A percentile compares a stretch with the other conserved stretches of the same genome.
These are phyloP conservation scores for Neomonachus schauinslandi DNA, from an alignment of 2,113 vertebrate genomes.

Conservation along the genomic window DNA sequence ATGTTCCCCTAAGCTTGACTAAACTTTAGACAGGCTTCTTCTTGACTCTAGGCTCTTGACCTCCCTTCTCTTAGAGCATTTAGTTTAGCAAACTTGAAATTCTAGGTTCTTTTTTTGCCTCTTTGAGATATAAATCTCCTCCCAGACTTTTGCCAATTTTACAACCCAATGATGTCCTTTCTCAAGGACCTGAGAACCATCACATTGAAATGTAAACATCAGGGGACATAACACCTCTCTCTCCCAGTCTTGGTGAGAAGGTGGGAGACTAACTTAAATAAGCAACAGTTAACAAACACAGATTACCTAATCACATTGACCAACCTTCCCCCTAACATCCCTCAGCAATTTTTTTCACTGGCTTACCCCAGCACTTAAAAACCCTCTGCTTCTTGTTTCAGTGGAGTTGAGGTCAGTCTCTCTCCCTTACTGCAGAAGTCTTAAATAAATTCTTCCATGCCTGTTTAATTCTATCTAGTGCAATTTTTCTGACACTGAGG, in stretches of 20 bases:
- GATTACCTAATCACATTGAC: background rate
- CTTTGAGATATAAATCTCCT: background rate
- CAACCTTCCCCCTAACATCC: background rate
- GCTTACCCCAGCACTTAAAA: background rate
- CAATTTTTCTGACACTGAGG: background rate
- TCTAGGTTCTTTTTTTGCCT: constrained; percentile 7
- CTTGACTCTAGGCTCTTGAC: background rate
- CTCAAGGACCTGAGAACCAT: background rate
- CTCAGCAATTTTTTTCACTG: background rate
- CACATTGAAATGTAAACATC: background rate
- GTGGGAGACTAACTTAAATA: background rate
- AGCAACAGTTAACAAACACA: background rate
- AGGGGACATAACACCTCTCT: background rate
- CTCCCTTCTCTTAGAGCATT: background rate
- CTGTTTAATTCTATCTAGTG: background rate
- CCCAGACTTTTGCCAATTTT: background rate
- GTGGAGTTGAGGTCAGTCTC: background rate
- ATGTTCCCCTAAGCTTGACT: background rate
- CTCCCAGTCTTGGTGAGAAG: background rate
- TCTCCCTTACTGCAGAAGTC: background rate
- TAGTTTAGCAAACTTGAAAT: background rate
- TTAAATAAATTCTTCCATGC: background rate
- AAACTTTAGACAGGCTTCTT: background rate
- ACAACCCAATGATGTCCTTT: background rate
- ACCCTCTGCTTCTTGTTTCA: background rate